Evolutionary conservation across 2,888 invertebrate genomes (phyloP).

Genomic region (Plagiodera versicolora): DNA sequence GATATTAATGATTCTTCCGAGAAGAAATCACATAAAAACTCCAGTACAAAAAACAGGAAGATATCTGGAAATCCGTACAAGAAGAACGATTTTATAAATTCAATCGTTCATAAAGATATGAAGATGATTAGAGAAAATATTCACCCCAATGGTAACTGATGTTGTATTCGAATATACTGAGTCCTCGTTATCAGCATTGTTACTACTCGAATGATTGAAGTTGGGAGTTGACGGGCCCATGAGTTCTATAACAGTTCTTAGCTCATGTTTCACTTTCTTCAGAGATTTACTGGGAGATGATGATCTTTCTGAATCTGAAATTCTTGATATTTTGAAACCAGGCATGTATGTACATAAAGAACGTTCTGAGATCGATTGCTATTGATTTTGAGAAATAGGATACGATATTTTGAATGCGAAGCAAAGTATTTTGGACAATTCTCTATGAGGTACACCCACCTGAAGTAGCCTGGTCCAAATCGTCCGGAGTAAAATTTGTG

Average conservation of each 20-base stretch:
- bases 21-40: background rate
- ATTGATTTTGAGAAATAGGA: no score
- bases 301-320: conserved; percentile 15
- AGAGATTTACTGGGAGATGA: conserved; percentile 13
- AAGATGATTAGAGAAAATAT: no score
- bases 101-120: no score
- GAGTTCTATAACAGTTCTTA: conserved; percentile 40
- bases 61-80: no score
- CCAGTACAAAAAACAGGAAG: no score
- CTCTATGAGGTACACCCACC: no score
- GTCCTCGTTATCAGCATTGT: conserved; percentile 38
- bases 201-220: conserved; percentile 31
- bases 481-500: background rate
- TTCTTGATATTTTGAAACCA: background rate
- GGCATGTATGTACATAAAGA: no score
- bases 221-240: conserved; percentile 41
- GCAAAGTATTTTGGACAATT: no score
- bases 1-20: background rate
- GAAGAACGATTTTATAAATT: no score
- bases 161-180: conserved; percentile 30
- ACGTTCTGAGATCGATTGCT: no score
- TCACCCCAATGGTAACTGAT: background rate
- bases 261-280: conserved; percentile 32
- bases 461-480: background rate
- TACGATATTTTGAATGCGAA: no score